phyloP scores from a whole-genome alignment of 2,888 invertebrate genomes.

The Phania funesta region DNA sequence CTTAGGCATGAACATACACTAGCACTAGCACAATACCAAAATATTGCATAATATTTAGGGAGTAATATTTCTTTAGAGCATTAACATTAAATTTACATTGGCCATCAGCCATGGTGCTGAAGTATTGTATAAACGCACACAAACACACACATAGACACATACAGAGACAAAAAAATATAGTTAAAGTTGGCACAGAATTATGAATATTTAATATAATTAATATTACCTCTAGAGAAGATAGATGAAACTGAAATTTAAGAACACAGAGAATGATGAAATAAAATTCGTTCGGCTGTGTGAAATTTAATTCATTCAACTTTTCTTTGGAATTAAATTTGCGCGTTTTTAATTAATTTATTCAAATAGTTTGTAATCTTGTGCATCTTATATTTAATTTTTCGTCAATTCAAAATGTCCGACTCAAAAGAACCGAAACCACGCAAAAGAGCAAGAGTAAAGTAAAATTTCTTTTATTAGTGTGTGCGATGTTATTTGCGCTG shows the following conservation, averaged over 20 bases:
- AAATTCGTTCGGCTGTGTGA: not conserved
- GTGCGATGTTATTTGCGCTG: too few relatives aligned
- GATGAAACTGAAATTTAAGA: constrained; percentile 20
- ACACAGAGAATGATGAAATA: not conserved
- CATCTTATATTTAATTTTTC: too few relatives aligned
- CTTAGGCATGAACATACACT: constrained; percentile 4
- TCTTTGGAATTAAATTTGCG: constrained; percentile 26
- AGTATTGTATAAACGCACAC: not conserved
- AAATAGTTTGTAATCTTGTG: constrained; percentile 56
- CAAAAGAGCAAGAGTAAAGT: too few relatives aligned
- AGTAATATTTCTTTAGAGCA: not conserved
- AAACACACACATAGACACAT: too few relatives aligned
- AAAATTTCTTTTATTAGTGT: too few relatives aligned
- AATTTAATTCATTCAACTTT: constrained; percentile 40
- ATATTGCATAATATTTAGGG: constrained; percentile 2
- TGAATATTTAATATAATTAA: constrained; percentile 17
- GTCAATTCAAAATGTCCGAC: too few relatives aligned
- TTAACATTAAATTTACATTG: not conserved
- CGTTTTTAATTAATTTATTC: constrained; percentile 68
- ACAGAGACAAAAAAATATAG: too few relatives aligned
- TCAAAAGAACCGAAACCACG: too few relatives aligned
- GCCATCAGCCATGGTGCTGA: not conserved
- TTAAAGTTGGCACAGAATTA: too few relatives aligned
- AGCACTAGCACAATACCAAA: not conserved
- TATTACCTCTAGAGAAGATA: constrained; percentile 12